Conservation (phyloP, 2,797 vertebrate genomes). For the Sebastes steindachneri region DNA sequence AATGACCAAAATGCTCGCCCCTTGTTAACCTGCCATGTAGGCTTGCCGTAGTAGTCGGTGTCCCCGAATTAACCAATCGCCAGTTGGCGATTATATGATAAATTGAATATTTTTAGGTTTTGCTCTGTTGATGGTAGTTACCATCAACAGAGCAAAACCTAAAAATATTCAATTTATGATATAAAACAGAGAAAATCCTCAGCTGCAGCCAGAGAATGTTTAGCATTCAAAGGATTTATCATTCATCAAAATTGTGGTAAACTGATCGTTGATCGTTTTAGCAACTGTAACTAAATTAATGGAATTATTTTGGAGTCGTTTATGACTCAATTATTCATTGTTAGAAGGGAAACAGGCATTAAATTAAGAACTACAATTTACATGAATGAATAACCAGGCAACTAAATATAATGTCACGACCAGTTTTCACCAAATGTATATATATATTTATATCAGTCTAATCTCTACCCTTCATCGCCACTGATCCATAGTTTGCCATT, state of each 20-base stretch:
- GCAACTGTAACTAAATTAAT: not conserved
- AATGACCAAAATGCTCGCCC: not conserved
- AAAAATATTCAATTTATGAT: not conserved
- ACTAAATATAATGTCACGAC: not conserved
- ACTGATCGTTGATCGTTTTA: not conserved
- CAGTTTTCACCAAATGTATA: not conserved
- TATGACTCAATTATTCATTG: not conserved
- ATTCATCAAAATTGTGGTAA: not conserved
- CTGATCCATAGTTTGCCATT: constrained; percentile 9
- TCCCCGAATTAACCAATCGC: not conserved
- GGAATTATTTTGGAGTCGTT: not conserved
- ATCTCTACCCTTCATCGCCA: not conserved
- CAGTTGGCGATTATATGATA: no score
- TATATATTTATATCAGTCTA: not conserved
- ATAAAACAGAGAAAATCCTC: not conserved
- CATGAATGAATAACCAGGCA: not conserved
- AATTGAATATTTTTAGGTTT: no score
- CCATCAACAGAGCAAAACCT: not conserved
- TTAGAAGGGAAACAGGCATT: not conserved
- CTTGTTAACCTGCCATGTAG: not conserved
- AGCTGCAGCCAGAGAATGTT: not conserved
- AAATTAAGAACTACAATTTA: not conserved
- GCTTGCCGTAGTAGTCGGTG: no score
- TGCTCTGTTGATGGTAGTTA: no score
- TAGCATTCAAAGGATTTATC: not conserved